These are phyloP conservation scores for Apodemia zela DNA, from an alignment of 2,888 invertebrate genomes.

Conservation along the genomic window DNA sequence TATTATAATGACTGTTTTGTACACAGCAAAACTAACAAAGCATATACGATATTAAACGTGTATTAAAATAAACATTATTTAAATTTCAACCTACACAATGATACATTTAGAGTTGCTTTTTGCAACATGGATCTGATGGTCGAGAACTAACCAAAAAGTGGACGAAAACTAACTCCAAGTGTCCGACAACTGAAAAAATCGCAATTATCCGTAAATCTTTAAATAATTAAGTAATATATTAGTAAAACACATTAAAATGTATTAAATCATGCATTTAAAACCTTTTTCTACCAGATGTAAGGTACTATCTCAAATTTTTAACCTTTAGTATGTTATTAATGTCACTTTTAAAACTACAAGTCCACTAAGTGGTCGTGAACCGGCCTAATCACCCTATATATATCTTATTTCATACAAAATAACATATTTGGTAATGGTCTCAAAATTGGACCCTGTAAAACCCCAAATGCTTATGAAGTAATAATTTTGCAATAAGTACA, in stretches of 20 bases:
- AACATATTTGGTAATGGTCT: too few species aligned
- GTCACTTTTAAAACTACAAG: background rate
- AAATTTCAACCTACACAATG: background rate
- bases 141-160: background rate
- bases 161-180: background rate
- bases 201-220: background rate
- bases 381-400: background rate
- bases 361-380: conserved; percentile 2
- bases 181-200: background rate
- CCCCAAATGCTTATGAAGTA: too few species aligned
- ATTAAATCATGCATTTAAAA: background rate
- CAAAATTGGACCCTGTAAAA: background rate
- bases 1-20: background rate
- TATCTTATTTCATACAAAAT: background rate
- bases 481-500: too few species aligned
- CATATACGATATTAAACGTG: background rate
- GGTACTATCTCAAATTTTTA: background rate
- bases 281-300: background rate
- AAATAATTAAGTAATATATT: background rate
- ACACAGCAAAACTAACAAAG: background rate
- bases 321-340: background rate
- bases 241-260: background rate
- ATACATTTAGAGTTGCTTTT: background rate
- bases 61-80: background rate
- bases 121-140: background rate